Evolutionary conservation across 2,888 invertebrate species (phyloP).

Genomic region (Aspidiotus destructor): DNA sequence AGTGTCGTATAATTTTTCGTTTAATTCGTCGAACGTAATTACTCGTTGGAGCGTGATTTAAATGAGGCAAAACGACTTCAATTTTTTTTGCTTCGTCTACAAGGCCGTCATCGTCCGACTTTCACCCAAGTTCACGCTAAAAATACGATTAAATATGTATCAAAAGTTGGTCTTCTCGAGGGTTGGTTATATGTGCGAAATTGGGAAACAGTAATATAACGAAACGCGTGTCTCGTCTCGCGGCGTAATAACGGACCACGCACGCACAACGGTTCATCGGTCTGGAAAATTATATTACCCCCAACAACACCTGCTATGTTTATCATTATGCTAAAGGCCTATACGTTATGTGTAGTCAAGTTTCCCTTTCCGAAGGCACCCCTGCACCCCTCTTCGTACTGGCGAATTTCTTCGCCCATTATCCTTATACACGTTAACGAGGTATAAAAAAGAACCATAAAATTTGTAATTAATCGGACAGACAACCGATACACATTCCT

Average conservation of each 20-base stretch:
- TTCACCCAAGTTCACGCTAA: background rate
- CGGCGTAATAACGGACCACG: background rate
- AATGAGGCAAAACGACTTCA: background rate
- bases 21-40: too few species aligned
- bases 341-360: background rate
- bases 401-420: too few species aligned
- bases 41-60: background rate
- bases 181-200: background rate
- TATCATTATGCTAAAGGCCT: slow-evolving; percentile 2
- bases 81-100: background rate
- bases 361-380: too few species aligned
- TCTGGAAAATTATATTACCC: slow-evolving; percentile 23
- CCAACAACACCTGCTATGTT: slow-evolving; percentile 5
- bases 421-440: too few species aligned
- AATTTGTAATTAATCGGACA: too few species aligned
- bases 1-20: too few species aligned
- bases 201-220: background rate
- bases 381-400: too few species aligned
- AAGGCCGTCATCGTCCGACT: background rate
- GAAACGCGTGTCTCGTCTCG: slow-evolving; percentile 1
- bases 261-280: slow-evolving; percentile 23
- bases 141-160: background rate
- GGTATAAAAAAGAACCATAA: too few species aligned
- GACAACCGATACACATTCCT: too few species aligned
- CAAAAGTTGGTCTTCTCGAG: background rate